Evolutionary conservation across 2,797 vertebrate genomes (phyloP), one percentile per base, ranked within the genome.

Genomic region (Glossophaga mutica): DNA sequence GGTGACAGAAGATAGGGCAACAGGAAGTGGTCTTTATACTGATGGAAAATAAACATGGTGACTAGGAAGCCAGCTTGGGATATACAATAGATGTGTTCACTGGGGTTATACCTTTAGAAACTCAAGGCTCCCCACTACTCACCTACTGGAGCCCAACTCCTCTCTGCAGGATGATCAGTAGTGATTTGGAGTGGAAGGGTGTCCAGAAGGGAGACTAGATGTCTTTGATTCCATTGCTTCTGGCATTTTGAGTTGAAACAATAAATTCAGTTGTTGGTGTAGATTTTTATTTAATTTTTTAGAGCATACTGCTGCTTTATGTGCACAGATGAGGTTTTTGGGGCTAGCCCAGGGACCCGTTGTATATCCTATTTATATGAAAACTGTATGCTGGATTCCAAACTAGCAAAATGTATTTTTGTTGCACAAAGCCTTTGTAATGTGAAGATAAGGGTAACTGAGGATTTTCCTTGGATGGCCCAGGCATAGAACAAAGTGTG

Each of bases 371-470:
- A 5, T 76, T 92, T 88, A 55, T 68, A 85, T 73, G 52, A 62
- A 93, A 91, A 93, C 70, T 37, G 3, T 3, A 19, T 86, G 73
- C 32, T 52, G 62, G 91, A 87, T 77, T 89, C 4, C 78, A 44
- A 79, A 71, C 21, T 73, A 79, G 34, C 26, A 32, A 89, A 77
- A 62, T 52, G 32, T 3, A 3, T 85, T 90, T 95, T 73, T 65
- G 57, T 84, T 85, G 52, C 15, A 48, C 32, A 57, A 59, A 81
- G 34, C 24, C 46, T 94, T 85, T 82, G 78, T 73, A 11, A 68
- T 44, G 5, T 29, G 73, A 50, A 65, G 37, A 67, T 84, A 15
- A 48, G 7, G 14, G 9, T 12, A 46, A 32, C 12, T 48, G 74
- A 29, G 71, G 22, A 26, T 67, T 94, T 34, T 68, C 52, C 59